A percentile compares a stretch with the other conserved stretches of the same genome.
Evolutionary conservation across 2,888 invertebrate species (phyloP).

Genomic region (Lymantria monacha): DNA sequence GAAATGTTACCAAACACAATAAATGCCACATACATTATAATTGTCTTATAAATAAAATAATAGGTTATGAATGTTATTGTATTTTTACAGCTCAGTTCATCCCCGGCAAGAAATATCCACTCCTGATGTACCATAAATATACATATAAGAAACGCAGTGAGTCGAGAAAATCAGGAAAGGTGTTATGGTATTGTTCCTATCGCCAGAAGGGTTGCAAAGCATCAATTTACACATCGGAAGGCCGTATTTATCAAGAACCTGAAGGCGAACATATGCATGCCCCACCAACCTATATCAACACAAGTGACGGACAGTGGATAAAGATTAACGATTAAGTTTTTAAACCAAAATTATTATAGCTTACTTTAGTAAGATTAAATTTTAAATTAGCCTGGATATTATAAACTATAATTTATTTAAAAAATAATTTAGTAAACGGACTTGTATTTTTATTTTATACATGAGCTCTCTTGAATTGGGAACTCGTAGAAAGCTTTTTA

Average conservation of each 20-base stretch:
- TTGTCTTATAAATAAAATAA: no score
- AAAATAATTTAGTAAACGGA: no score
- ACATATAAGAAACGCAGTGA: slow-evolving; percentile 24
- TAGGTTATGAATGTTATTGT: not conserved
- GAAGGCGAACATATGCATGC: slow-evolving; percentile 12
- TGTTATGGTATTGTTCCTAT: slow-evolving; percentile 26
- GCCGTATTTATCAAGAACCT: not conserved
- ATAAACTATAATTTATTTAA: slow-evolving; percentile 1
- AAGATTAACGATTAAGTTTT: slow-evolving; percentile 2
- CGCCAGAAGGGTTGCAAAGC: slow-evolving; percentile 23
- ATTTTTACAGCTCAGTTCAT: slow-evolving; percentile 16
- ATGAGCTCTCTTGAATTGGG: no score
- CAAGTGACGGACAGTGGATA: slow-evolving; percentile 16
- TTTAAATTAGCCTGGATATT: slow-evolving; percentile 19
- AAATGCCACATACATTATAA: no score
- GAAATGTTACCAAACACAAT: no score
- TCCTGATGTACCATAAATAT: slow-evolving; percentile 30
- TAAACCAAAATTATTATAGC: not conserved
- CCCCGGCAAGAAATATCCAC: slow-evolving; percentile 32
- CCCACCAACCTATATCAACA: slow-evolving; percentile 16
- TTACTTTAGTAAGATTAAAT: not conserved
- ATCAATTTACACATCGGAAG: slow-evolving; percentile 7
- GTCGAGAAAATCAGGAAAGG: slow-evolving; percentile 7
- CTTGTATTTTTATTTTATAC: no score
- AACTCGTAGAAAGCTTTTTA: no score